Percentiles rank a stretch among this genome's conserved stretches.
Evolutionary conservation across 1,140 invertebrate genomes (phyloP).

Genomic region (Caenorhabditis briggsae): DNA sequence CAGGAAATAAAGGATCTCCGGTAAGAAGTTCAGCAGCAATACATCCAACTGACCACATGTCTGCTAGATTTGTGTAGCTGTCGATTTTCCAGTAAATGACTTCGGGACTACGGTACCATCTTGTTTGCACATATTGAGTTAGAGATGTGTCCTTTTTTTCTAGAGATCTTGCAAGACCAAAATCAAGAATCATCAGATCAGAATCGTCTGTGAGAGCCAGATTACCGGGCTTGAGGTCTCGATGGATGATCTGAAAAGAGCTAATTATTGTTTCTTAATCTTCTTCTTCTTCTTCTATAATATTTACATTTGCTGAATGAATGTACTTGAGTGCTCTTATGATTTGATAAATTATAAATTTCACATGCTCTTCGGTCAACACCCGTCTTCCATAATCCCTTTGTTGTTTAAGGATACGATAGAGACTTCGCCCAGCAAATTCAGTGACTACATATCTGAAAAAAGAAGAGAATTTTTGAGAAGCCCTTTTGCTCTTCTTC

Average conservation of each 20-base stretch:
- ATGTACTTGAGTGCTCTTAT: slow-evolving; percentile 76
- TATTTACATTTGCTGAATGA: slow-evolving; percentile 76
- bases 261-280: slow-evolving; percentile 32
- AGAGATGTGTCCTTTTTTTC: slow-evolving; percentile 64
- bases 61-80: slow-evolving; percentile 79
- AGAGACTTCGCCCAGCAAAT: slow-evolving; percentile 73
- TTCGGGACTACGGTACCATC: slow-evolving; percentile 76
- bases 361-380: slow-evolving; percentile 72
- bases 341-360: slow-evolving; percentile 76
- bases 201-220: slow-evolving; percentile 72
- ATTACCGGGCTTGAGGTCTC: slow-evolving; percentile 75
- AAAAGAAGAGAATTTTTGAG: slow-evolving; percentile 8
- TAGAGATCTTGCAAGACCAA: slow-evolving; percentile 73
- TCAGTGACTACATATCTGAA: slow-evolving; percentile 75
- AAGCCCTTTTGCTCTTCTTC: neutral
- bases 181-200: slow-evolving; percentile 76
- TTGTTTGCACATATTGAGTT: slow-evolving; percentile 72
- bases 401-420: slow-evolving; percentile 70
- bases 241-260: slow-evolving; percentile 73
- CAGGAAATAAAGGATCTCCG: slow-evolving; percentile 95
- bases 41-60: slow-evolving; percentile 98
- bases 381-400: slow-evolving; percentile 61
- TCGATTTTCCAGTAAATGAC: slow-evolving; percentile 76
- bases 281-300: no score
- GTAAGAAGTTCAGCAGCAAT: slow-evolving; percentile 96